Base-by-base conservation (phyloP, 1,140 invertebrate species). In the Eciton burchellii region DNA sequence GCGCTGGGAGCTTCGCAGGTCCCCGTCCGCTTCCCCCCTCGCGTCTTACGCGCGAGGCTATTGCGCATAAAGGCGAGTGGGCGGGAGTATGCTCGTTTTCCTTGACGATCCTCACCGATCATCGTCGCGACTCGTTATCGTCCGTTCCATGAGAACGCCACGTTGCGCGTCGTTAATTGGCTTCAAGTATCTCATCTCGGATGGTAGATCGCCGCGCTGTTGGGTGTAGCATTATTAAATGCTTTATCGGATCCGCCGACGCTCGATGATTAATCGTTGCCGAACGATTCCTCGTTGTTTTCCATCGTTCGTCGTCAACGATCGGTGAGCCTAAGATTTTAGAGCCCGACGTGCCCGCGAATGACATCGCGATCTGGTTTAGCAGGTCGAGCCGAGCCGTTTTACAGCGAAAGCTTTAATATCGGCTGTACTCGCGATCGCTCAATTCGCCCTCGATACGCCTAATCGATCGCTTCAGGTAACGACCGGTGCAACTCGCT, bases 1-100 rank as follows among this genome's bases (percentile, higher is more conserved):
- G 88, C 86, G 68, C 81, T 71, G 81, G 79, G 88, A 87, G 77
- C n/a, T 85, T 76, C 16, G 29, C 43, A 14, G 29, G 14, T 59
- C 45, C 68, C 56, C 14, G n/a, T n/a, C n/a, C n/a, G n/a, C n/a
- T n/a, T n/a, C n/a, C n/a, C n/a, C n/a, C n/a, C n/a, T n/a, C n/a
- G n/a, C 54, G 43, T 29, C 66, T 81, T 81, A 72, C 24, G 14
- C 59, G 14, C 62, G 49, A n/a, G n/a, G n/a, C n/a, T n/a, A n/a
- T n/a, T n/a, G n/a, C n/a, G n/a, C n/a, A n/a, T n/a, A 29, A 29
- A 70, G 29, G 21, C 49, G 12, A 66, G 16, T 1, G 26, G 3
- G 19, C 26, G 56, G 59, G n/a, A n/a, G 49, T 52, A 41, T 77
- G 47, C 62, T 68, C 14, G 47, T 54, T 77, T 54, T 68, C 35